Conservation (phyloP, 2,888 invertebrate genomes). For the Pterobdella sp. region DNA sequence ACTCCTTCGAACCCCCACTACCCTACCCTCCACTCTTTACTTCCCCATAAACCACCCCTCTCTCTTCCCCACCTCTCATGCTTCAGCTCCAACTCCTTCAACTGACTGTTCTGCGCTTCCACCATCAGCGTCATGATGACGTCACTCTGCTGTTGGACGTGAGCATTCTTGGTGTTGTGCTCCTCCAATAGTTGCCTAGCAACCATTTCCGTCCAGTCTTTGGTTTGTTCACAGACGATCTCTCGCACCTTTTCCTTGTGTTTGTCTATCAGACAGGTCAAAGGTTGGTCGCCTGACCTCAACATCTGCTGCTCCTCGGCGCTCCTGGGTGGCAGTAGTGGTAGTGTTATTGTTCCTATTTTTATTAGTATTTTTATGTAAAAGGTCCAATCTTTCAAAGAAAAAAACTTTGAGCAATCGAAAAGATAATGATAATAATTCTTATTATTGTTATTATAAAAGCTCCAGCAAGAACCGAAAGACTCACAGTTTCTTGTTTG, state of each 20-base stretch:
- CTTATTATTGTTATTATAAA: background rate
- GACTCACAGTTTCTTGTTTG: conserved; percentile 62
- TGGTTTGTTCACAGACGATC: conserved; percentile 81
- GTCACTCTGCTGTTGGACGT: conserved; percentile 71
- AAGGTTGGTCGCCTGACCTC: conserved; percentile 65
- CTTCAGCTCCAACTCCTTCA: conserved; percentile 79
- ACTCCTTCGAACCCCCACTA: background rate
- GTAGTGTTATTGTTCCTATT: background rate
- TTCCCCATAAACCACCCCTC: background rate
- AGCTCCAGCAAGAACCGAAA: background rate
- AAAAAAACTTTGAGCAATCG: too few relatives aligned
- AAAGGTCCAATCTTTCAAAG: too few relatives aligned
- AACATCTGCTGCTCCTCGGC: conserved; percentile 43
- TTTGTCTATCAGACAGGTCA: conserved; percentile 67
- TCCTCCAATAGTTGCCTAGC: conserved; percentile 73
- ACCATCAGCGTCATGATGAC: conserved; percentile 86
- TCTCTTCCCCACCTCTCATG: conserved; percentile 64
- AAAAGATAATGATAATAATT: background rate
- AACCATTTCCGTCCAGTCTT: conserved; percentile 86
- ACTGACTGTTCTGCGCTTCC: conserved; percentile 65
- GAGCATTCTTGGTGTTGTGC: conserved; percentile 63
- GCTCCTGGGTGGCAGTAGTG: conserved; percentile 35
- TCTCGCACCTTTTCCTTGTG: conserved; percentile 50
- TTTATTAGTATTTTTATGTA: background rate
- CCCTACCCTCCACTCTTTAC: background rate